These are phyloP conservation scores for Incurvaria masculella DNA, from an alignment of 2,888 invertebrate species.

Conservation along the genomic window DNA sequence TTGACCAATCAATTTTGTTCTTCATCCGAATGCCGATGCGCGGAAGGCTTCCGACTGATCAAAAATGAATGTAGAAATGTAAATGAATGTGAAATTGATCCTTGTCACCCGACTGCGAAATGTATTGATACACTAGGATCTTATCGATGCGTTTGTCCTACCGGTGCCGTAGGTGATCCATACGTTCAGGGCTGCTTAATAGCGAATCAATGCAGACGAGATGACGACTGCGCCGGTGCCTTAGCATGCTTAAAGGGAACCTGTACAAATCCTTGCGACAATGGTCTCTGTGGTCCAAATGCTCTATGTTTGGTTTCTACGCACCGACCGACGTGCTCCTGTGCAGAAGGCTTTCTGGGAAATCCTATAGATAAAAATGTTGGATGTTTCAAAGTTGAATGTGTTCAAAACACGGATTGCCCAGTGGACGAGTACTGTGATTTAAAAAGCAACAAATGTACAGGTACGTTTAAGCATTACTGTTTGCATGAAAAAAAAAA, in stretches of 20 bases:
- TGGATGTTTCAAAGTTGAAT: constrained; percentile 89
- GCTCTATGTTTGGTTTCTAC: constrained; percentile 72
- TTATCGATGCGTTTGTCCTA: constrained; percentile 75
- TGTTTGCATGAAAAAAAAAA: constrained; percentile 2
- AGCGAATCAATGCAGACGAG: constrained; percentile 71
- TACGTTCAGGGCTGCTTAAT: constrained; percentile 64
- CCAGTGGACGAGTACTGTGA: constrained; percentile 73
- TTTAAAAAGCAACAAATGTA: constrained; percentile 70
- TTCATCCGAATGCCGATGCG: constrained; percentile 72
- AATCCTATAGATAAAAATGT: constrained; percentile 72
- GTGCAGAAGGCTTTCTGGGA: constrained; percentile 78
- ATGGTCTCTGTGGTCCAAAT: constrained; percentile 69
- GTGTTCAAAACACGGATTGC: constrained; percentile 74
- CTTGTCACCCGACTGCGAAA: constrained; percentile 76
- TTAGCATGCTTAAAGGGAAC: constrained; percentile 72
- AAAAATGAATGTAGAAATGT: constrained; percentile 77
- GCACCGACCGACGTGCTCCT: constrained; percentile 71
- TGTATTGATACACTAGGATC: constrained; percentile 81
- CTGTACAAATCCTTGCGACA: constrained; percentile 79
- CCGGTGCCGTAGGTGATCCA: constrained; percentile 75
- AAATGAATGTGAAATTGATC: constrained; percentile 74
- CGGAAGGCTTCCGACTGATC: constrained; percentile 69
- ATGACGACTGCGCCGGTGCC: constrained; percentile 72
- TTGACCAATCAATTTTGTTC: constrained; percentile 74
- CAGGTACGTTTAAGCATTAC: constrained; percentile 59